phyloP scores from a whole-genome alignment of 2,888 invertebrate species.

The Lasioglossum pauxillum region DNA sequence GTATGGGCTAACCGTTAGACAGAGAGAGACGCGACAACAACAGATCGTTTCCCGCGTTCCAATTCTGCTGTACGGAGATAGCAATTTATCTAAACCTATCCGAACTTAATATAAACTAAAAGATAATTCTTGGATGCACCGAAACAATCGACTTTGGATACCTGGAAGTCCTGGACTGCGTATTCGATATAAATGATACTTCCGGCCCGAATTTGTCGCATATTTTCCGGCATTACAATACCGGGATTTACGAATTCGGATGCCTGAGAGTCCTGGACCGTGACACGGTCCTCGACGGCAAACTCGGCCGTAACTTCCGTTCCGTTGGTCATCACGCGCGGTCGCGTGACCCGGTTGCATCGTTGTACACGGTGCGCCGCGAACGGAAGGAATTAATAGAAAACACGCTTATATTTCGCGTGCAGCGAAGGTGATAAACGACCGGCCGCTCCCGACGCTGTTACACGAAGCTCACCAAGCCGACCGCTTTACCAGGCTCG shows the following conservation, averaged over 20 bases:
- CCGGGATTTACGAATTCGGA: not conserved
- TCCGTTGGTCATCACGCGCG: slow-evolving; percentile 50
- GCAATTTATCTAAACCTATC: no score
- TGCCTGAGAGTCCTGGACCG: slow-evolving; percentile 2
- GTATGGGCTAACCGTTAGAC: no score
- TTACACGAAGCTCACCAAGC: slow-evolving; percentile 62
- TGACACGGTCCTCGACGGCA: slow-evolving; percentile 23
- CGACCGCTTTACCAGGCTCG: slow-evolving; percentile 22
- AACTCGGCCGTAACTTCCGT: slow-evolving; percentile 61
- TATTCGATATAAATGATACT: not conserved
- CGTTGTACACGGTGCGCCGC: slow-evolving; percentile 28
- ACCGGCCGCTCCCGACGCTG: slow-evolving; percentile 56
- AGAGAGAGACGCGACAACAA: no score
- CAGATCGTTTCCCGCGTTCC: no score
- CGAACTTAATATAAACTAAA: no score
- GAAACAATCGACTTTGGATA: not conserved
- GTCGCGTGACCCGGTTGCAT: slow-evolving; percentile 68
- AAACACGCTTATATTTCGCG: slow-evolving; percentile 78
- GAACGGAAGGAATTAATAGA: slow-evolving; percentile 79
- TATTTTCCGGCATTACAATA: not conserved
- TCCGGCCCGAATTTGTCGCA: not conserved
- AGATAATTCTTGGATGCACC: no score
- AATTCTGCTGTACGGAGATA: no score
- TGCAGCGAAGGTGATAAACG: slow-evolving; percentile 75
- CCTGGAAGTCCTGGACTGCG: not conserved